These are phyloP conservation scores for Chroicocephalus ridibundus DNA, from an alignment of 2,113 vertebrate genomes.

Conservation along the genomic window DNA sequence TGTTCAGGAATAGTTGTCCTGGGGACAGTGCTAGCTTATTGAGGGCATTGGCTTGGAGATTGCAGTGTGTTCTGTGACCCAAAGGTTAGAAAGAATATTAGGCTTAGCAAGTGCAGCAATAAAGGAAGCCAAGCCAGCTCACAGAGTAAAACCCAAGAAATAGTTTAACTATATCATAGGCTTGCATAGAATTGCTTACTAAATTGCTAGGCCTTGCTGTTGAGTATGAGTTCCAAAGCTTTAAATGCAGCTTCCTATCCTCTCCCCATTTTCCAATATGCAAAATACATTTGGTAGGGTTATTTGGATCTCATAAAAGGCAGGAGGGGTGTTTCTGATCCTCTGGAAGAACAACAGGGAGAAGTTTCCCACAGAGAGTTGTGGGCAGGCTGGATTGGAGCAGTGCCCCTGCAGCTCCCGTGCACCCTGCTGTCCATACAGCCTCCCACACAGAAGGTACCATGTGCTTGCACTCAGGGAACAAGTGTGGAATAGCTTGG, in stretches of 20 bases:
- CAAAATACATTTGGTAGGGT: not conserved
- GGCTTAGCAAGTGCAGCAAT: not conserved
- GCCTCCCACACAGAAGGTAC: not conserved
- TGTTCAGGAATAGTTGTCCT: not conserved
- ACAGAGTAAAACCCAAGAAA: not conserved
- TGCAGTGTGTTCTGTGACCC: not conserved
- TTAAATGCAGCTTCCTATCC: not conserved
- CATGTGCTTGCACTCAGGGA: rapidly evolving
- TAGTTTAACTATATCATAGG: not conserved
- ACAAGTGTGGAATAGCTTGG: not conserved
- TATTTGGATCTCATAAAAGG: not conserved
- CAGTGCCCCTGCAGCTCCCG: not conserved
- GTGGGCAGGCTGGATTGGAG: not conserved
- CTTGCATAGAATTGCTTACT: not conserved
- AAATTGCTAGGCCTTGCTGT: not conserved
- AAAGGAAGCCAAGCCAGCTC: not conserved
- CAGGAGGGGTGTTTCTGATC: not conserved
- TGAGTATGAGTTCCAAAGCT: not conserved
- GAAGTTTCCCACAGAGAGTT: not conserved
- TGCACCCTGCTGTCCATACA: not conserved
- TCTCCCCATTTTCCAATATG: not conserved
- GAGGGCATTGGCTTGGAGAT: not conserved
- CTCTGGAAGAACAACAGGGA: not conserved
- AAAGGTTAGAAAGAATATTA: not conserved
- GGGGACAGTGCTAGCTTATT: not conserved